Percentiles rank a stretch among this genome's conserved stretches.
Conservation (phyloP, 2,888 invertebrate genomes). For the Mythimna ferrago region DNA sequence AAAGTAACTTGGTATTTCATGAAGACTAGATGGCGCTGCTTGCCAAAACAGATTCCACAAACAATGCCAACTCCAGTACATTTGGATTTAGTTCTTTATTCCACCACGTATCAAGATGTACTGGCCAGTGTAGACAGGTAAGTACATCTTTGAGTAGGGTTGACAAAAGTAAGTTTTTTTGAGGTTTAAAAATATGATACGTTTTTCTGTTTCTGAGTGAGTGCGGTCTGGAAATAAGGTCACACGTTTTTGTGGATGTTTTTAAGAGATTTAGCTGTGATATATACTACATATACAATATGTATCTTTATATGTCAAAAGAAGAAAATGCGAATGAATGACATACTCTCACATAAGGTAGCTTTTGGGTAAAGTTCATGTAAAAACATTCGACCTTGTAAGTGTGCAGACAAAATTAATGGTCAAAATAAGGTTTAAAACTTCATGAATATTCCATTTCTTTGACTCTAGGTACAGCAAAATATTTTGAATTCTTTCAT, state of each 20-base stretch:
- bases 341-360: too few relatives aligned
- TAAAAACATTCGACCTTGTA: too few relatives aligned
- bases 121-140: slow-evolving; percentile 7
- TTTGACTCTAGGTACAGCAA: too few relatives aligned
- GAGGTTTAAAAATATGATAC: slow-evolving; percentile 29
- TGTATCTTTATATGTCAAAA: too few relatives aligned
- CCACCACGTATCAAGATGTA: slow-evolving; percentile 8
- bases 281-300: not conserved
- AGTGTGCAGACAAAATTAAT: too few relatives aligned
- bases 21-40: not conserved
- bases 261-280: slow-evolving; percentile 1
- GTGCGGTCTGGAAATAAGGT: slow-evolving; percentile 38
- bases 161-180: slow-evolving; percentile 11
- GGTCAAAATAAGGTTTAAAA: too few relatives aligned
- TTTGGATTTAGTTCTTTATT: slow-evolving; percentile 7
- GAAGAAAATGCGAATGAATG: too few relatives aligned
- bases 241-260: slow-evolving; percentile 31
- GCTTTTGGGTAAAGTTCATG: too few relatives aligned
- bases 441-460: too few relatives aligned
- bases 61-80: not conserved
- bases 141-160: slow-evolving; percentile 46
- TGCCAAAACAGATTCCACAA: not conserved
- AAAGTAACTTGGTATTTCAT: slow-evolving; percentile 8
- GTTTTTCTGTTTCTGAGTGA: slow-evolving; percentile 19
- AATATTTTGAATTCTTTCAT: too few relatives aligned